phyloP scores from a whole-genome alignment of 2,113 vertebrate genomes.

The Chaetodon auriga region DNA sequence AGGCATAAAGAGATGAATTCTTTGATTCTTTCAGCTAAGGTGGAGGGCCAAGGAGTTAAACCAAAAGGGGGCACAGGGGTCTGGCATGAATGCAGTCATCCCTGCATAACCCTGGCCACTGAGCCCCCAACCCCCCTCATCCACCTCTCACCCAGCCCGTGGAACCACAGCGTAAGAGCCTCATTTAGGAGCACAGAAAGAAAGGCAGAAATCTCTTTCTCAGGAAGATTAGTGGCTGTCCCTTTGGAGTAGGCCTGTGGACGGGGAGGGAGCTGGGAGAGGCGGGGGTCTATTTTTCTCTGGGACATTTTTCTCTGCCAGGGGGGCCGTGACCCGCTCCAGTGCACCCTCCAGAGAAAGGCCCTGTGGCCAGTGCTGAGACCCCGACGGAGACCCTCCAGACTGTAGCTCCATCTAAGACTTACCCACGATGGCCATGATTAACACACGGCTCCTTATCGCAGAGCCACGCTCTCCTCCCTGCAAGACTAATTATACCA shows the following conservation, averaged over 20 bases:
- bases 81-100: constrained; percentile 71
- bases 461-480: constrained; percentile 61
- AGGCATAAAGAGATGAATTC: constrained; percentile 42
- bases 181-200: constrained; percentile 81
- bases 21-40: constrained; percentile 43
- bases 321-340: constrained; percentile 74
- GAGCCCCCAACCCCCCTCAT: constrained; percentile 27
- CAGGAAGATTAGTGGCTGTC: constrained; percentile 87
- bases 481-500: constrained; percentile 83
- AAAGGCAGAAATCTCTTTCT: constrained; percentile 85
- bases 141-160: constrained; percentile 62
- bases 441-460: constrained; percentile 84
- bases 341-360: constrained; percentile 74
- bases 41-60: constrained; percentile 68
- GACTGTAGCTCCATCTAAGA: constrained; percentile 78
- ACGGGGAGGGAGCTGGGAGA: constrained; percentile 51
- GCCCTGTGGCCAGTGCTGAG: constrained; percentile 23
- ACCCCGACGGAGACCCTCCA: constrained; percentile 39
- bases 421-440: constrained; percentile 72
- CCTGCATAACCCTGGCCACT: constrained; percentile 62
- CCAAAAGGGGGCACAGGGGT: constrained; percentile 41
- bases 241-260: constrained; percentile 78
- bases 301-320: constrained; percentile 87
- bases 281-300: constrained; percentile 69
- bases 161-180: constrained; percentile 79